Evolutionary conservation across 2,113 vertebrate genomes (phyloP).

Genomic region (Callopanchax toddi): DNA sequence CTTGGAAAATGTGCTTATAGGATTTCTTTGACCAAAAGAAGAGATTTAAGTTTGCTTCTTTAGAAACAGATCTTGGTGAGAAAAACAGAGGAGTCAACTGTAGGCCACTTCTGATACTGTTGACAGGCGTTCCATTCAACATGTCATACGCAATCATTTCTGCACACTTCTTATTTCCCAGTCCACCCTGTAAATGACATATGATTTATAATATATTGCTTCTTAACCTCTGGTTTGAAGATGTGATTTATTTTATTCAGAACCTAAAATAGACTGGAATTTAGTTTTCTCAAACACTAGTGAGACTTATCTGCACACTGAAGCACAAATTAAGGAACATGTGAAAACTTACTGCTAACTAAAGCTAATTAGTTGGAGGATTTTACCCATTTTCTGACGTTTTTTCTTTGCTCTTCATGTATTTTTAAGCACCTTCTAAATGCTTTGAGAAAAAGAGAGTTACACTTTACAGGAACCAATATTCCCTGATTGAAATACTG

Average conservation of each 20-base stretch:
- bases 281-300: constrained; percentile 5
- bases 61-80: constrained; percentile 5
- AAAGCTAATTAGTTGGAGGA: background rate
- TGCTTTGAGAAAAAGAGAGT: no score
- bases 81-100: constrained; percentile 23
- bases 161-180: constrained; percentile 49
- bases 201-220: constrained; percentile 31
- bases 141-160: constrained; percentile 26
- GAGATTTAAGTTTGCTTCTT: constrained; percentile 22
- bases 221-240: constrained; percentile 47
- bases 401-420: no score
- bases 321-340: background rate
- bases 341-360: background rate
- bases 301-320: constrained; percentile 3
- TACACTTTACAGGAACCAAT: no score
- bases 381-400: no score
- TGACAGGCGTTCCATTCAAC: constrained; percentile 38
- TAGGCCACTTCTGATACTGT: constrained; percentile 15
- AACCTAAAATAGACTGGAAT: constrained; percentile 34
- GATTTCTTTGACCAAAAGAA: constrained; percentile 33
- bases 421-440: no score
- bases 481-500: no score
- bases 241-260: constrained; percentile 16
- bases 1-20: constrained; percentile 29
- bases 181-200: constrained; percentile 22